phyloP scores from a whole-genome alignment of 2,113 vertebrate genomes.

The Pomatostomus ruficeps region DNA sequence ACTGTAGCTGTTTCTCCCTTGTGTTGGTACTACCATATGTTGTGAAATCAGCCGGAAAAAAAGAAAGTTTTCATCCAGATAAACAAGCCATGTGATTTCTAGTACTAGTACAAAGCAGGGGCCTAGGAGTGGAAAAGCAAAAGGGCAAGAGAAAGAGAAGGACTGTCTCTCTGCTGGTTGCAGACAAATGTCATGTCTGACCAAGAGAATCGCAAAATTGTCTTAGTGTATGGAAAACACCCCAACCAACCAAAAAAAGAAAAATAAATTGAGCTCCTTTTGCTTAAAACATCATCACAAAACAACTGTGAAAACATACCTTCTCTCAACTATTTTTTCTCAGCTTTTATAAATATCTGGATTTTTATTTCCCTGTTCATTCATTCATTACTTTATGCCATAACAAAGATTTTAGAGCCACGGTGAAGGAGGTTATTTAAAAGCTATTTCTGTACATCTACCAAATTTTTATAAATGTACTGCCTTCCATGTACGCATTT shows the following conservation, averaged over 20 bases:
- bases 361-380: not conserved
- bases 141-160: not conserved
- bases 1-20: not conserved
- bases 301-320: not conserved
- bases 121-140: not conserved
- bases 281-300: not conserved
- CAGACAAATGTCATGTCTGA: not conserved
- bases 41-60: slow-evolving; percentile 1
- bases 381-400: not conserved
- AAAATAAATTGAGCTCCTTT: not conserved
- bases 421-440: not conserved
- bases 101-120: not conserved
- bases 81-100: not conserved
- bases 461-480: not conserved
- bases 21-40: not conserved
- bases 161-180: not conserved
- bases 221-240: not conserved
- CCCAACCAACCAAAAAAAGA: not conserved
- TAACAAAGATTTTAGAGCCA: not conserved
- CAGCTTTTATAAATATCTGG: not conserved
- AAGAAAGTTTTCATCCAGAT: not conserved
- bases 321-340: not conserved
- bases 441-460: not conserved
- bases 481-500: not conserved
- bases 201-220: not conserved